These are phyloP conservation scores for Adelges cooleyi DNA, from an alignment of 1,140 invertebrate genomes.

Conservation along the genomic window DNA sequence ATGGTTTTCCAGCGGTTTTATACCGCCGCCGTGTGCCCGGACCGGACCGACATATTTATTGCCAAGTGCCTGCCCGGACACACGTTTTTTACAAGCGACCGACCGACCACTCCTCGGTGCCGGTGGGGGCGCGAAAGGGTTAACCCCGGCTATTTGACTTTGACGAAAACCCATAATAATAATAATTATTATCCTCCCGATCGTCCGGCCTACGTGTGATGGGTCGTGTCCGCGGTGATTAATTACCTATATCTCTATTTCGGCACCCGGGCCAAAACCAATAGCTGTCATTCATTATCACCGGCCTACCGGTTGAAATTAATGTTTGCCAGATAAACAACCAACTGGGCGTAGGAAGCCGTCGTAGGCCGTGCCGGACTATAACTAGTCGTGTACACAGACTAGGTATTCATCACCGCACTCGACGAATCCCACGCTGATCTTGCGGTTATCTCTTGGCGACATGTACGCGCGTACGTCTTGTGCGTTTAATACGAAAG, in stretches of 20 bases:
- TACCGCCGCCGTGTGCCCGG: not conserved
- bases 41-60: slow-evolving; percentile 16
- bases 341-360: too few species aligned
- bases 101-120: too few species aligned
- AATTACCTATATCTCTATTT: not conserved
- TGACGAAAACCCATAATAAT: slow-evolving; percentile 1
- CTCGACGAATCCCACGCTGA: too few species aligned
- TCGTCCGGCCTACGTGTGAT: too few species aligned
- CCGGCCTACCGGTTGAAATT: not conserved
- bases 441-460: too few species aligned
- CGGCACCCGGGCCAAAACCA: not conserved
- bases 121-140: not conserved
- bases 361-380: too few species aligned
- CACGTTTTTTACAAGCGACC: slow-evolving; percentile 21
- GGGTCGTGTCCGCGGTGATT: not conserved
- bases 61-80: not conserved
- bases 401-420: too few species aligned
- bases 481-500: too few species aligned
- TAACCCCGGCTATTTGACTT: not conserved
- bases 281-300: slow-evolving; percentile 9
- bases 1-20: slow-evolving; percentile 22
- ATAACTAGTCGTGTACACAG: too few species aligned
- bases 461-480: too few species aligned
- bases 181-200: too few species aligned
- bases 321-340: not conserved